Conservation (phyloP, 2,113 vertebrate species). For the Amphiprion ocellaris region DNA sequence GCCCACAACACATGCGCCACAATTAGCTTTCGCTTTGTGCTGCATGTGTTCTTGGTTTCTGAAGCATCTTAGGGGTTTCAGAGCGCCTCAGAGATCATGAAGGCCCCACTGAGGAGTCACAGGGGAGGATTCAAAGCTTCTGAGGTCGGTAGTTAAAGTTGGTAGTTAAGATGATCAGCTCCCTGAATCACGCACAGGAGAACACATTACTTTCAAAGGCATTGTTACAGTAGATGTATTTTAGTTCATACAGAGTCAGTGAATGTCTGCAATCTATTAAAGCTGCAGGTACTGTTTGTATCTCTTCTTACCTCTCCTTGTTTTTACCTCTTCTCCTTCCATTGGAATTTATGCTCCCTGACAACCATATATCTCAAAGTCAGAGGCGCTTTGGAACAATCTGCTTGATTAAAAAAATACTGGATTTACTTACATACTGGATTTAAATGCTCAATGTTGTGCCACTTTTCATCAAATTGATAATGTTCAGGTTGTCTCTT, state of each 20-base stretch:
- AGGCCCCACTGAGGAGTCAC: constrained; percentile 4
- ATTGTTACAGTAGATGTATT: no score
- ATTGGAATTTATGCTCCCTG: no score
- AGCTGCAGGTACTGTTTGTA: background rate
- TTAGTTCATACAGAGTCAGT: no score
- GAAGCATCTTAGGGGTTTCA: constrained; percentile 21
- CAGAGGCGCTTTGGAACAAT: no score
- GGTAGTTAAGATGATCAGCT: constrained; percentile 13
- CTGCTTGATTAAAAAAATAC: no score
- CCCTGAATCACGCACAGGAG: background rate
- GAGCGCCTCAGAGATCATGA: constrained; percentile 15
- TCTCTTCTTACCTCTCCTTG: no score
- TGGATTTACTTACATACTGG: no score
- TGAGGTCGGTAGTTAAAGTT: background rate
- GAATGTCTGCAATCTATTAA: background rate
- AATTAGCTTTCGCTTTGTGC: constrained; percentile 30
- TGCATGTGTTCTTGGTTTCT: constrained; percentile 51
- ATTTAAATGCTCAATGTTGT: no score
- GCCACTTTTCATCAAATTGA: no score
- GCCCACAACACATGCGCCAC: constrained; percentile 26
- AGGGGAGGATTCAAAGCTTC: background rate
- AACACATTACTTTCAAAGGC: background rate
- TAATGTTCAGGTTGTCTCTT: no score
- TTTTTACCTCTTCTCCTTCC: no score
- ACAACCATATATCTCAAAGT: no score